A percentile compares a stretch with the other conserved stretches of the same genome.
phyloP scores from a whole-genome alignment of 2,113 vertebrate genomes.

The Donacobius atricapilla region DNA sequence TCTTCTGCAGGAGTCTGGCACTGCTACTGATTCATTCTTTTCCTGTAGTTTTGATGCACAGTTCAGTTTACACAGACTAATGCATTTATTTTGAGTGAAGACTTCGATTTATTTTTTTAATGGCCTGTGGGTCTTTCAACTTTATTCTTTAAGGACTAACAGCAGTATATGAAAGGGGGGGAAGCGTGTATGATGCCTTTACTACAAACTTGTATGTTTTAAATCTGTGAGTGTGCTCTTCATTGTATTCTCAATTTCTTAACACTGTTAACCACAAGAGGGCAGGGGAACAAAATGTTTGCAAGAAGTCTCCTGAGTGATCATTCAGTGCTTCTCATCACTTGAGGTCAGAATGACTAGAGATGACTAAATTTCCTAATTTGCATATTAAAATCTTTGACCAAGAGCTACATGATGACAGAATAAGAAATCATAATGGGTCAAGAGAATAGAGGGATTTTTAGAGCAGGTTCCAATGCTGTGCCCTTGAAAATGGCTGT shows the following conservation, averaged over 20 bases:
- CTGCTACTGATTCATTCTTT: background rate
- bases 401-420: background rate
- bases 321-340: background rate
- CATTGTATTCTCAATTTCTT: background rate
- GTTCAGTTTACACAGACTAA: background rate
- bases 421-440: background rate
- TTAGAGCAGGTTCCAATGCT: background rate
- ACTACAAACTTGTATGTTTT: background rate
- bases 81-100: background rate
- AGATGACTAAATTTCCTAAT: background rate
- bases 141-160: background rate
- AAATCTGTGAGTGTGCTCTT: background rate
- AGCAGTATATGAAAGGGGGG: fast-evolving
- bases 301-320: background rate
- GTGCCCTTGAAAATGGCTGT: background rate
- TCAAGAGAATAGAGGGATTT: background rate
- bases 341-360: background rate
- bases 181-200: background rate
- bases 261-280: slow-evolving; percentile 26
- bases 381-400: background rate
- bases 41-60: background rate
- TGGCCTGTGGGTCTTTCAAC: background rate
- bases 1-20: background rate
- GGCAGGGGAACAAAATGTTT: slow-evolving; percentile 28
- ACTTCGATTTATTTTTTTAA: background rate